Percentiles rank a stretch among this genome's conserved stretches.
These are phyloP conservation scores for Oegoconia quadripuncta DNA, from an alignment of 2,888 invertebrate genomes.

Conservation along the genomic window DNA sequence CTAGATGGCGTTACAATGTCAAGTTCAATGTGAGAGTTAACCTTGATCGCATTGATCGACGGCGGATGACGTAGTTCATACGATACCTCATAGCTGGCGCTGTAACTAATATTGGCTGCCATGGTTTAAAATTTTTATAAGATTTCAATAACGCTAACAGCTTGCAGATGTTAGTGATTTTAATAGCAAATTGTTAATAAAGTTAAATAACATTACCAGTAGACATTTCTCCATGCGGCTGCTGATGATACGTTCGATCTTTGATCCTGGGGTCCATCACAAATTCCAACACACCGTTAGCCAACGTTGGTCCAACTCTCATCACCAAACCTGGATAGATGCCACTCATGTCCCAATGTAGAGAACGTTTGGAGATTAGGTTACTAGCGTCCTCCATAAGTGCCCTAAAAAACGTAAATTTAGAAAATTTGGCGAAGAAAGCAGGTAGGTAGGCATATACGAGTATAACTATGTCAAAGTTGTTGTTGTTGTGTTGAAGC, in stretches of 20 bases:
- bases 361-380: slow-evolving; percentile 83
- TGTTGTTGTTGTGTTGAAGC: too few relatives aligned
- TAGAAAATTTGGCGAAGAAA: slow-evolving; percentile 2
- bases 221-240: slow-evolving; percentile 75
- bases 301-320: slow-evolving; percentile 85
- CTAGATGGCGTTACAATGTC: slow-evolving; percentile 40
- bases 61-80: slow-evolving; percentile 25
- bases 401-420: slow-evolving; percentile 56
- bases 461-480: too few relatives aligned
- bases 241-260: slow-evolving; percentile 73
- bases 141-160: not conserved
- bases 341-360: slow-evolving; percentile 86
- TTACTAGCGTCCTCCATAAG: slow-evolving; percentile 84
- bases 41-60: slow-evolving; percentile 18
- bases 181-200: not conserved
- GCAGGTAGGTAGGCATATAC: too few relatives aligned
- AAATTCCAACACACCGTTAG: slow-evolving; percentile 87
- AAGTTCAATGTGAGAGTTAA: slow-evolving; percentile 40
- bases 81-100: slow-evolving; percentile 43
- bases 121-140: too few relatives aligned
- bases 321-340: slow-evolving; percentile 88
- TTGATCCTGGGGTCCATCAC: slow-evolving; percentile 81
- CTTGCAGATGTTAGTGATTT: not conserved
- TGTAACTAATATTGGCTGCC: too few relatives aligned
- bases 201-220: slow-evolving; percentile 70